A percentile compares a stretch with the other conserved stretches of the same genome.
Evolutionary conservation across 2,113 vertebrate species (phyloP).

Genomic region (Ceratotherium simum): DNA sequence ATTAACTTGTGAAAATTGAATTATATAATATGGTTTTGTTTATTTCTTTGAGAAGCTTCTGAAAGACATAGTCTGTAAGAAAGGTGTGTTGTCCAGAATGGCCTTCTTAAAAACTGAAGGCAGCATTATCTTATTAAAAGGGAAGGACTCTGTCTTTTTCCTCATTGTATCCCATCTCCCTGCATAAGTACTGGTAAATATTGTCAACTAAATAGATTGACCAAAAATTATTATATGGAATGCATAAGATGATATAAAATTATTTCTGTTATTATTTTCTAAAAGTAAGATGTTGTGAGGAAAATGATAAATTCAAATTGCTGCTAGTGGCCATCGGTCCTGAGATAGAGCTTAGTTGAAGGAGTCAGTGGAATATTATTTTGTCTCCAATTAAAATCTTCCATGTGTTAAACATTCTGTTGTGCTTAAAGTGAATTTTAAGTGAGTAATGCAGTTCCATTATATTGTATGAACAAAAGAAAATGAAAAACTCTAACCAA

Average conservation of each 20-base stretch:
- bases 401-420: neutral
- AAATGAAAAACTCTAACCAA: neutral
- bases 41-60: neutral
- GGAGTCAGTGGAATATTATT: slow-evolving; percentile 1
- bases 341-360: neutral
- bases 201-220: neutral
- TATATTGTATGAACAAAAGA: slow-evolving; percentile 17
- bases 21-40: neutral
- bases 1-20: slow-evolving; percentile 13
- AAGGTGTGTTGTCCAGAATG: neutral
- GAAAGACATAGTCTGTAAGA: neutral
- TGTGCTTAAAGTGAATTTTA: slow-evolving; percentile 57
- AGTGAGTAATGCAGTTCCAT: neutral
- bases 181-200: neutral
- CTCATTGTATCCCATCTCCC: neutral
- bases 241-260: neutral
- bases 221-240: neutral
- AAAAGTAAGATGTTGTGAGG: neutral
- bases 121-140: neutral
- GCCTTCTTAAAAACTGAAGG: neutral
- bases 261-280: slow-evolving; percentile 19
- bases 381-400: slow-evolving; percentile 15
- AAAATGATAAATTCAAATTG: neutral
- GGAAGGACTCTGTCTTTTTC: neutral
- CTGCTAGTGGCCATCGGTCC: neutral